phyloP scores from a whole-genome alignment of 2,113 vertebrate species.

The Oreochromis tanganicae region DNA sequence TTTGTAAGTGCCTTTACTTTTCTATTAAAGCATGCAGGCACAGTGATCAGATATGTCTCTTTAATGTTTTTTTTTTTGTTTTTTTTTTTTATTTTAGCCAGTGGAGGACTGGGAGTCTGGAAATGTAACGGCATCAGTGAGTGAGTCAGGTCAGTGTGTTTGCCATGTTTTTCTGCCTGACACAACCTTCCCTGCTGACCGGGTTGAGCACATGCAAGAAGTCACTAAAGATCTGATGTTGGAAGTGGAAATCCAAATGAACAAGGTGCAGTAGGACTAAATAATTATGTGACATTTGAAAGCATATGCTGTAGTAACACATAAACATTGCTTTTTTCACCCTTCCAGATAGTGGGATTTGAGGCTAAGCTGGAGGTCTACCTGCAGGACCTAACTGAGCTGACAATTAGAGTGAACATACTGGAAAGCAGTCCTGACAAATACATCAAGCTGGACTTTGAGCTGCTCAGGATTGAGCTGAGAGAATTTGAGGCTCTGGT shows the following conservation, averaged over 20 bases:
- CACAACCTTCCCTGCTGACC: conserved; percentile 58
- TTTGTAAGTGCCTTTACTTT: conserved; percentile 31
- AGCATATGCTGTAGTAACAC: background rate
- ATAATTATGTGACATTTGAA: background rate
- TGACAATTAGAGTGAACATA: conserved; percentile 31
- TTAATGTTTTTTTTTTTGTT: background rate
- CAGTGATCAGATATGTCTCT: background rate
- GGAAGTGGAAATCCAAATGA: conserved; percentile 60
- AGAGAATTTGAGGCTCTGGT: conserved; percentile 65
- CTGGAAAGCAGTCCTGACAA: conserved; percentile 48
- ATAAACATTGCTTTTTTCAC: background rate
- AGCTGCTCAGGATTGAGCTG: conserved; percentile 65
- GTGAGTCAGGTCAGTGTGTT: conserved; percentile 54
- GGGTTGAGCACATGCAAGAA: conserved; percentile 53
- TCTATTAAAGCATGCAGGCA: background rate
- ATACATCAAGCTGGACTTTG: conserved; percentile 71
- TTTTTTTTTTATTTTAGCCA: background rate
- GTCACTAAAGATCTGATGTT: conserved; percentile 50
- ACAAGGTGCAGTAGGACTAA: conserved; percentile 35
- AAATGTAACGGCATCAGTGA: conserved; percentile 60
- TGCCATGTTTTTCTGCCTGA: conserved; percentile 65
- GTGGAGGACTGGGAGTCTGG: conserved; percentile 60
- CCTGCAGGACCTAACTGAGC: conserved; percentile 36
- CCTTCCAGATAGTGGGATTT: conserved; percentile 40
- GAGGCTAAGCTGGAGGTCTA: conserved; percentile 41